Percentiles rank a stretch among this genome's conserved stretches.
phyloP scores from a whole-genome alignment of 2,113 vertebrate genomes.

The Heterocephalus glaber region DNA sequence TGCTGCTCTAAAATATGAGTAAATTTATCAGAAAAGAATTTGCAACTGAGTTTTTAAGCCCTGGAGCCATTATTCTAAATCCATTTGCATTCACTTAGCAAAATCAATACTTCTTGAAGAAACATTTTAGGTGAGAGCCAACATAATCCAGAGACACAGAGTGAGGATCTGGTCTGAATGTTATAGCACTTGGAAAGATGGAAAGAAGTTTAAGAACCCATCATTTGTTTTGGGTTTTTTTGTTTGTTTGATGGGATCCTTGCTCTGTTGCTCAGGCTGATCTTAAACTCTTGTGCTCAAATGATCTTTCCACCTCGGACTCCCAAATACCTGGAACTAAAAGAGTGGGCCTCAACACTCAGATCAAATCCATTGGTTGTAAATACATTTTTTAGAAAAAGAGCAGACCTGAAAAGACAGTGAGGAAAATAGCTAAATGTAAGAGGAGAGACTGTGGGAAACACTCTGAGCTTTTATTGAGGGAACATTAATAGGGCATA shows the following conservation, averaged over 20 bases:
- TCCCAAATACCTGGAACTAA: neutral
- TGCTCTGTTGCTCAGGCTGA: neutral
- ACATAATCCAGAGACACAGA: neutral
- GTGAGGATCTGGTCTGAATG: neutral
- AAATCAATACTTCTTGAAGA: constrained; percentile 26
- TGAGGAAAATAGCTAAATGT: neutral
- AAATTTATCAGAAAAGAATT: neutral
- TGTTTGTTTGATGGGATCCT: neutral
- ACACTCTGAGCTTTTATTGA: neutral
- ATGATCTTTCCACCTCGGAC: neutral
- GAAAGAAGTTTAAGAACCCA: neutral
- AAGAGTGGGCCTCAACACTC: neutral
- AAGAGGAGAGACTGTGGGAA: neutral
- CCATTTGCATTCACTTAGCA: neutral
- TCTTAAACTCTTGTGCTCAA: neutral
- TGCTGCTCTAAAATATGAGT: neutral
- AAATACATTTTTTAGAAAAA: neutral
- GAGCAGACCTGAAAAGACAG: neutral
- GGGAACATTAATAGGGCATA: neutral
- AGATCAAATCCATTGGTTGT: neutral
- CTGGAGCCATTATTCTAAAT: neutral
- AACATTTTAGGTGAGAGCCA: neutral
- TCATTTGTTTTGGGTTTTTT: neutral
- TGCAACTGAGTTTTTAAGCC: neutral
- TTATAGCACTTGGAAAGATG: neutral